Percentiles rank a stretch among this genome's conserved stretches.
Conservation (phyloP, 2,113 vertebrate genomes). For the Dissostichus mawsoni region DNA sequence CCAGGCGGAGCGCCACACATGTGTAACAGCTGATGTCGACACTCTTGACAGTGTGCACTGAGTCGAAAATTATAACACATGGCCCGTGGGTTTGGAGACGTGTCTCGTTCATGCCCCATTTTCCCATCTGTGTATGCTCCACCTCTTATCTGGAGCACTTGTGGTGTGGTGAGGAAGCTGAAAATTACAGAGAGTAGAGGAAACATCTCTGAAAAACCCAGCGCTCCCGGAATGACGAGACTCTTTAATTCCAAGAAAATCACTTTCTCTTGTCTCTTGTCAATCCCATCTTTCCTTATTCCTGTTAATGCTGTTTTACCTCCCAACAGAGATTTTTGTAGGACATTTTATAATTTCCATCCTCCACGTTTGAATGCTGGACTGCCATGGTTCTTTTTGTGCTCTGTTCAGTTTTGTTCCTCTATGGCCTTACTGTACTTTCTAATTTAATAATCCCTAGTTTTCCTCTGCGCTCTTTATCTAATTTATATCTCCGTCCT, state of each 20-base stretch:
- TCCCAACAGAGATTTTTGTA: neutral
- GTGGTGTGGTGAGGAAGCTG: slow-evolving; percentile 45
- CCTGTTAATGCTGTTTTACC: slow-evolving; percentile 36
- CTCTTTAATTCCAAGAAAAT: slow-evolving; percentile 51
- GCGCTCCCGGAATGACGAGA: slow-evolving; percentile 43
- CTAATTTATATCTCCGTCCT: slow-evolving; percentile 8
- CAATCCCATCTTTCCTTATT: slow-evolving; percentile 31
- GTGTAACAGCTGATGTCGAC: slow-evolving; percentile 65
- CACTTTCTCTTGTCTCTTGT: slow-evolving; percentile 29
- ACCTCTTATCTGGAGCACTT: slow-evolving; percentile 67
- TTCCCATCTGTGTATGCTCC: slow-evolving; percentile 58
- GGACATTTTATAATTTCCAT: slow-evolving; percentile 20
- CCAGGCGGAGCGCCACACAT: slow-evolving; percentile 17
- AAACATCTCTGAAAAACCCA: slow-evolving; percentile 43
- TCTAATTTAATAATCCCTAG: slow-evolving; percentile 23
- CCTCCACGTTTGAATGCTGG: slow-evolving; percentile 26
- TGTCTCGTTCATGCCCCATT: slow-evolving; percentile 65
- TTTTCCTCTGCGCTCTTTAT: slow-evolving; percentile 8
- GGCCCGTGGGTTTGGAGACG: slow-evolving; percentile 61
- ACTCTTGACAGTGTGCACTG: slow-evolving; percentile 64
- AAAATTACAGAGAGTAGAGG: slow-evolving; percentile 60
- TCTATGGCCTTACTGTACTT: slow-evolving; percentile 16
- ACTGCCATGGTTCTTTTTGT: slow-evolving; percentile 41
- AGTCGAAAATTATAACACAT: slow-evolving; percentile 61
- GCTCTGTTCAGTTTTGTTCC: slow-evolving; percentile 8